These are phyloP conservation scores for Leptinotarsa haldemani DNA, from an alignment of 2,888 invertebrate genomes.

Conservation along the genomic window DNA sequence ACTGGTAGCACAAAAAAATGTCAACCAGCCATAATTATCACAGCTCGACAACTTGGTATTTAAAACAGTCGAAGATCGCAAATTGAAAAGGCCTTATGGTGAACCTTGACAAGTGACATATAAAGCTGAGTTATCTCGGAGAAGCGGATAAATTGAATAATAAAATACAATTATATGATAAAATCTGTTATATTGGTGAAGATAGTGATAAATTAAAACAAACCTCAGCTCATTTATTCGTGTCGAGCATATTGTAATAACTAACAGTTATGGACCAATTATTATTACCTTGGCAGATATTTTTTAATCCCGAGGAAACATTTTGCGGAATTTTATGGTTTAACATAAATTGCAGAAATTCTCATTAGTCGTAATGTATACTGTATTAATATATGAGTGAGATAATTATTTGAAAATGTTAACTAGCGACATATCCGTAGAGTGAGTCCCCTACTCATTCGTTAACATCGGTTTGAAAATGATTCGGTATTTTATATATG, in stretches of 20 bases:
- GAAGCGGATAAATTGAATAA: slow-evolving; percentile 45
- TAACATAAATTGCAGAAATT: slow-evolving; percentile 38
- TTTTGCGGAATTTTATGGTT: slow-evolving; percentile 33
- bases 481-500: slow-evolving; percentile 15
- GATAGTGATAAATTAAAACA: slow-evolving; percentile 37
- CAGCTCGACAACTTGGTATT: slow-evolving; percentile 14
- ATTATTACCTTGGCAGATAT: slow-evolving; percentile 35
- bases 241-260: slow-evolving; percentile 23
- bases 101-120: slow-evolving; percentile 40
- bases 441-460: slow-evolving; percentile 23
- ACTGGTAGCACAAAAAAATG: slow-evolving; percentile 29
- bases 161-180: slow-evolving; percentile 44
- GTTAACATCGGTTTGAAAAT: slow-evolving; percentile 31
- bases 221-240: slow-evolving; percentile 23
- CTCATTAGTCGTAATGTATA: slow-evolving; percentile 37
- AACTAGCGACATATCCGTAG: slow-evolving; percentile 31
- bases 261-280: slow-evolving; percentile 41
- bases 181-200: slow-evolving; percentile 32
- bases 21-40: slow-evolving; percentile 23
- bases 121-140: slow-evolving; percentile 34
- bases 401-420: slow-evolving; percentile 38
- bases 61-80: slow-evolving; percentile 24
- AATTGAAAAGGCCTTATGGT: slow-evolving; percentile 24
- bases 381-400: slow-evolving; percentile 26
- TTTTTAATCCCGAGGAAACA: slow-evolving; percentile 30